Percentiles rank a stretch among this genome's conserved stretches.
phyloP scores from a whole-genome alignment of 2,888 invertebrate genomes.

The Acanthosepion pharaonis region DNA sequence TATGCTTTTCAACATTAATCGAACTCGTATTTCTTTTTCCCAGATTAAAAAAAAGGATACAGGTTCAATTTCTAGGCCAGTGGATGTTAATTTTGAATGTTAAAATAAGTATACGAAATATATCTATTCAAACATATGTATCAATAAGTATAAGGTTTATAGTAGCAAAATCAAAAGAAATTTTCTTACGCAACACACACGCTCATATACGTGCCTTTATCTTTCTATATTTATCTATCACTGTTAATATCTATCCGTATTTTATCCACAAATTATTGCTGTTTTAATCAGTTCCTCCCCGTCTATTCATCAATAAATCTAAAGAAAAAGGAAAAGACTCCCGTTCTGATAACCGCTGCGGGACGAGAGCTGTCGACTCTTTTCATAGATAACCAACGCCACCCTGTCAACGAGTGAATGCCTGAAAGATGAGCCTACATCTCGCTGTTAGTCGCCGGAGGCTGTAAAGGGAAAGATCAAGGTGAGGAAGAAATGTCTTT shows the following conservation, averaged over 20 bases:
- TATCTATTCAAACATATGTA: too few relatives aligned
- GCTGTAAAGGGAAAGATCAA: neutral
- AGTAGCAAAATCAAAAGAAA: too few relatives aligned
- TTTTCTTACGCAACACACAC: too few relatives aligned
- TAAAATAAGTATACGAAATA: too few relatives aligned
- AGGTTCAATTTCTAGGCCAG: too few relatives aligned
- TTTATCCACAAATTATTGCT: neutral
- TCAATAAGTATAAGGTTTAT: too few relatives aligned
- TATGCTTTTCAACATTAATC: too few relatives aligned
- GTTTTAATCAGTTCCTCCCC: neutral
- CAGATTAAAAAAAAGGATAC: too few relatives aligned
- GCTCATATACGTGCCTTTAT: too few relatives aligned
- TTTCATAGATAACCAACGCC: neutral
- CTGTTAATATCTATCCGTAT: neutral
- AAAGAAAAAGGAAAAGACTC: neutral
- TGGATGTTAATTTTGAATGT: too few relatives aligned
- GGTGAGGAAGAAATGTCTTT: neutral
- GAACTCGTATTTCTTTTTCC: too few relatives aligned
- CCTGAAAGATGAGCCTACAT: neutral
- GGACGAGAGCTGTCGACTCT: neutral
- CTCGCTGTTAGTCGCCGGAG: neutral
- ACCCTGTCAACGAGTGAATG: neutral
- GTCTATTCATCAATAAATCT: neutral
- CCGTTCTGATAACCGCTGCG: neutral
- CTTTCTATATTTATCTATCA: too few relatives aligned